A percentile compares a stretch with the other conserved stretches of the same genome.
Evolutionary conservation across 1,140 invertebrate species (phyloP).

Genomic region (Acromyrmex charruanus): DNA sequence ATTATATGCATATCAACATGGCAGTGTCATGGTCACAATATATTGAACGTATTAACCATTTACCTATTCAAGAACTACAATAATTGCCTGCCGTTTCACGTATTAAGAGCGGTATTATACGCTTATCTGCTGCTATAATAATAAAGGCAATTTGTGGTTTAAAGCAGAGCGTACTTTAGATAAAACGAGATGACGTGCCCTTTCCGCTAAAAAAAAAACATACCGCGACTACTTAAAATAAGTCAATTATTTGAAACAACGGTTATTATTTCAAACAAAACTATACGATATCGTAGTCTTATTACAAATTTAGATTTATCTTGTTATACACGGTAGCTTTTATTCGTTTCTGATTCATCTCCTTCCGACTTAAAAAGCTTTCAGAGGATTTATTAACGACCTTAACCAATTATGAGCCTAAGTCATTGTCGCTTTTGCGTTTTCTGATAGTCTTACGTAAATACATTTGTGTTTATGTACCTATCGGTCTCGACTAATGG

Average conservation of each 20-base stretch:
- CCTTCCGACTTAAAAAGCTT: background rate
- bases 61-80: slow-evolving; percentile 26
- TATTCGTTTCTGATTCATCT: background rate
- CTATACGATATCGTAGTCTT: background rate
- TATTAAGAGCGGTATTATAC: slow-evolving; percentile 35
- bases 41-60: slow-evolving; percentile 41
- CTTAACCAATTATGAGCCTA: slow-evolving; percentile 8
- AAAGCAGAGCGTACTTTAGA: background rate
- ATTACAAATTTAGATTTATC: background rate
- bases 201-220: background rate
- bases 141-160: slow-evolving; percentile 21
- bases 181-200: background rate
- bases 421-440: background rate
- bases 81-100: slow-evolving; percentile 37
- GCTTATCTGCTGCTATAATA: slow-evolving; percentile 25
- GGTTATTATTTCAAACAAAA: background rate
- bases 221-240: background rate
- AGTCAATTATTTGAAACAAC: background rate
- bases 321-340: background rate
- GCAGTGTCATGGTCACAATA: slow-evolving; percentile 12
- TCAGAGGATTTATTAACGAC: slow-evolving; percentile 6
- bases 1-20: slow-evolving; percentile 43
- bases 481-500: slow-evolving; percentile 51
- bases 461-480: slow-evolving; percentile 48
- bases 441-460: slow-evolving; percentile 28